Percentiles rank a stretch among this genome's conserved stretches.
phyloP scores from a whole-genome alignment of 2,888 invertebrate genomes.

The Aricia artaxerxes region DNA sequence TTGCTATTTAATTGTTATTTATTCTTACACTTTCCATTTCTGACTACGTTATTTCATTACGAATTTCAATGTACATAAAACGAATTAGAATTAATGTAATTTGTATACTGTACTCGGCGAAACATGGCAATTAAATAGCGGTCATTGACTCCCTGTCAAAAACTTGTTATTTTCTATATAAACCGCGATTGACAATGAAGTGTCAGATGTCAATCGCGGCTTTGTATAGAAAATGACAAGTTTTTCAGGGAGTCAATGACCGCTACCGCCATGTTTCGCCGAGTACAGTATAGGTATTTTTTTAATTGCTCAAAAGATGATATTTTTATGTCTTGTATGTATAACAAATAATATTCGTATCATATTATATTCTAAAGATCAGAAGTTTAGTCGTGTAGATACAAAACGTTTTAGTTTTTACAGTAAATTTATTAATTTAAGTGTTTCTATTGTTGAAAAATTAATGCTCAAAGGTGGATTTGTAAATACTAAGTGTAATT shows the following conservation, averaged over 20 bases:
- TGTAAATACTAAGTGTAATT: slow-evolving; percentile 48
- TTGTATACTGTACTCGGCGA: not conserved
- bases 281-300: not conserved
- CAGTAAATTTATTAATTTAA: slow-evolving; percentile 7
- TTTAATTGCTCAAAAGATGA: not conserved
- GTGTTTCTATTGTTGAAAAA: slow-evolving; percentile 40
- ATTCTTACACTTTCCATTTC: not conserved
- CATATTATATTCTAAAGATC: not conserved
- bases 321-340: not conserved
- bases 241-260: too few species aligned
- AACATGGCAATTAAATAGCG: too few species aligned
- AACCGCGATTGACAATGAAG: too few species aligned
- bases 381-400: slow-evolving; percentile 10
- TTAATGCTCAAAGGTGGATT: slow-evolving; percentile 55
- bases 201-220: too few species aligned
- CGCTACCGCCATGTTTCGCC: too few species aligned
- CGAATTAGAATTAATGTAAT: not conserved
- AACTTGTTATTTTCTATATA: too few species aligned
- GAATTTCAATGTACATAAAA: not conserved
- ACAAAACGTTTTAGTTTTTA: not conserved
- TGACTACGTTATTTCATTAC: not conserved
- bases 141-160: too few species aligned
- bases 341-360: not conserved
- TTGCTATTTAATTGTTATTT: slow-evolving; percentile 25
- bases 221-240: too few species aligned